Conservation (phyloP, 2,797 vertebrate genomes). For the Muraenolepis orangiensis region DNA sequence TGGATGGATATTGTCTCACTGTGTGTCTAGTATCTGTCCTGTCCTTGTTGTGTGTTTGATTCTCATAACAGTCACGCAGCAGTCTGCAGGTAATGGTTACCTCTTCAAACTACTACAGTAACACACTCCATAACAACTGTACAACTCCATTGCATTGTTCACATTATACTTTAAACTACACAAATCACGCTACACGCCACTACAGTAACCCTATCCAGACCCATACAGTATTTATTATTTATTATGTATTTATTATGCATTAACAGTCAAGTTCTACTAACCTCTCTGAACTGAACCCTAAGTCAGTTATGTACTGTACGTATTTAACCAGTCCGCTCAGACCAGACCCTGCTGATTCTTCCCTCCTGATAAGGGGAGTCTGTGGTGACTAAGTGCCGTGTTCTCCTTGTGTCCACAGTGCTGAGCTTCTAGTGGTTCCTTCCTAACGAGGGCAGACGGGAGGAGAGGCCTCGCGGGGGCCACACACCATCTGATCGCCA, state of each 20-base stretch:
- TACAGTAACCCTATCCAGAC: not conserved
- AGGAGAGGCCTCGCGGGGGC: not conserved
- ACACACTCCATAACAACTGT: not conserved
- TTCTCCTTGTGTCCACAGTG: conserved; percentile 79
- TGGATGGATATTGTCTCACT: not conserved
- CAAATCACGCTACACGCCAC: not conserved
- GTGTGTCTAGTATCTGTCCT: conserved; percentile 27
- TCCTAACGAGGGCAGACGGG: not conserved
- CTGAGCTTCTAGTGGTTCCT: conserved; percentile 79
- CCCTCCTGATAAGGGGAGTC: not conserved
- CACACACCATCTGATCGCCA: conserved; percentile 64
- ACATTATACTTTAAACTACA: not conserved
- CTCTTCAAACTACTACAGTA: conserved; percentile 9
- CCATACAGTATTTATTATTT: not conserved
- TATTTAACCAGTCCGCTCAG: not conserved
- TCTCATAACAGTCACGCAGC: conserved; percentile 74
- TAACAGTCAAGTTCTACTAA: not conserved
- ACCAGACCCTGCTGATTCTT: not conserved
- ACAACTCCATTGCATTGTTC: conserved; percentile 12
- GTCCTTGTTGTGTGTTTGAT: conserved; percentile 55
- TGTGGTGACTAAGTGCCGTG: conserved; percentile 51
- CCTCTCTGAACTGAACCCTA: not conserved
- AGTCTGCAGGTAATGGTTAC: conserved; percentile 75
- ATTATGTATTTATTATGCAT: not conserved
- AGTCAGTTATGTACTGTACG: not conserved